Percentiles rank a stretch among this genome's conserved stretches.
phyloP scores from a whole-genome alignment of 2,113 vertebrate species.

The Gymnogyps californianus region DNA sequence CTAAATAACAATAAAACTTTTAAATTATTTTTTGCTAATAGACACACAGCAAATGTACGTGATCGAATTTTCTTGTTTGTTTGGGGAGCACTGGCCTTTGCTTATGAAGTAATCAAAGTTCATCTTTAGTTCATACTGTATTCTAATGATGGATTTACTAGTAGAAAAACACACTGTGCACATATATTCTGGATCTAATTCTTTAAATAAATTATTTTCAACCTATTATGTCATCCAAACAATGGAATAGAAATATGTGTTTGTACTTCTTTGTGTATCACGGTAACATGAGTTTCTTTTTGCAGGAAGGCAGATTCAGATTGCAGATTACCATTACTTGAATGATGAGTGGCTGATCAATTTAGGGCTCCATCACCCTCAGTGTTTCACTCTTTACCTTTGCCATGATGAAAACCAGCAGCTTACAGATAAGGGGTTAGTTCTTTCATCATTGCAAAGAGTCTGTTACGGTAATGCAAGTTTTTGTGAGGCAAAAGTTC shows the following conservation, averaged over 20 bases:
- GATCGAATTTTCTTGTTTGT: neutral
- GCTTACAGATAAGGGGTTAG: constrained; percentile 26
- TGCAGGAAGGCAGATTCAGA: constrained; percentile 62
- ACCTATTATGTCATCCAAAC: neutral
- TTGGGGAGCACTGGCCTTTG: neutral
- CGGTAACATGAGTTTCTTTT: neutral
- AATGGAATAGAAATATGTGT: neutral
- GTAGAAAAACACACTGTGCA: neutral
- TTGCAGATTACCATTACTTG: constrained; percentile 36
- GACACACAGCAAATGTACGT: neutral
- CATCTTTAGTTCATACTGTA: neutral
- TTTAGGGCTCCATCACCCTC: constrained; percentile 9
- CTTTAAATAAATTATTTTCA: neutral
- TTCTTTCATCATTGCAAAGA: constrained; percentile 59
- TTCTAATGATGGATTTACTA: neutral
- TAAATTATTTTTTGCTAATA: neutral
- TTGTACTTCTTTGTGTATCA: neutral
- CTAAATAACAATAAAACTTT: neutral
- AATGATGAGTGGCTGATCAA: constrained; percentile 20
- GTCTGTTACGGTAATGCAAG: constrained; percentile 46
- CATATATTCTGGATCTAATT: neutral
- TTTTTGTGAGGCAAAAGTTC: neutral
- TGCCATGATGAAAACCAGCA: neutral
- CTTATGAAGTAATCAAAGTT: neutral
- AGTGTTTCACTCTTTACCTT: constrained; percentile 40